Base-by-base conservation (phyloP, 2,113 vertebrate genomes). In the Diglossa brunneiventris region DNA sequence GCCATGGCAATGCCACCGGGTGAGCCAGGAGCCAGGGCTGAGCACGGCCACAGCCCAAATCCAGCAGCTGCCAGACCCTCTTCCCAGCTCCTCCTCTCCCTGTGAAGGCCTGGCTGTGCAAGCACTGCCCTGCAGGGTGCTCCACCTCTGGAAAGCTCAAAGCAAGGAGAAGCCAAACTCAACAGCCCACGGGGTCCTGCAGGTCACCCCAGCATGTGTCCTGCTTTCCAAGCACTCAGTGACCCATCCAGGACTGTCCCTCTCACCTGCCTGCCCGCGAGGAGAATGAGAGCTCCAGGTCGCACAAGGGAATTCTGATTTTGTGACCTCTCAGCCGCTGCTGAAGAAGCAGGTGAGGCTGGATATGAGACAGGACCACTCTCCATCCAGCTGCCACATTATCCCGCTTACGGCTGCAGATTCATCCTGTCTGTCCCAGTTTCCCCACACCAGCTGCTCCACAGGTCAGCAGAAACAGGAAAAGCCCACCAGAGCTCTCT, bases 1-100 rank as follows among this genome's bases (percentile, higher is more conserved):
- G 33, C 28, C 3, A 11, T 0, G 0, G 74, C n/a, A 55, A 2
- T 2, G 2, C 4, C 58, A 41, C 0, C 0, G 28, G 39, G 39
- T 22, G 53, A 90, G 47, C 21, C 22, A 6, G 46, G 41, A 85
- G 41, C 62, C 13, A 3, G 21, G 44, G 75, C 50, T 11, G 1
- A 64, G 46, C 15, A 3, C 0, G 0, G 19, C 50, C 12, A 3
- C 0, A 0, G 37, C 37, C n/a, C 63, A 44, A 66, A 37, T 21
- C 33, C 70, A 59, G 75, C 66, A 46, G 56, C 31, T 44, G 27
- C 78, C 62, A 66, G 35, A 20, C 10, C n/a, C 31, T 33, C 31
- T 35, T n/a, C 59, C 55, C 56, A 87, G 44, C n/a, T 49, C 35
- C 39, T 72, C 42, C n/a, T 23, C 24, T 63, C 33, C 33, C 58